These are phyloP conservation scores for Dioctria linearis DNA, from an alignment of 2,888 invertebrate genomes.

Conservation along the genomic window DNA sequence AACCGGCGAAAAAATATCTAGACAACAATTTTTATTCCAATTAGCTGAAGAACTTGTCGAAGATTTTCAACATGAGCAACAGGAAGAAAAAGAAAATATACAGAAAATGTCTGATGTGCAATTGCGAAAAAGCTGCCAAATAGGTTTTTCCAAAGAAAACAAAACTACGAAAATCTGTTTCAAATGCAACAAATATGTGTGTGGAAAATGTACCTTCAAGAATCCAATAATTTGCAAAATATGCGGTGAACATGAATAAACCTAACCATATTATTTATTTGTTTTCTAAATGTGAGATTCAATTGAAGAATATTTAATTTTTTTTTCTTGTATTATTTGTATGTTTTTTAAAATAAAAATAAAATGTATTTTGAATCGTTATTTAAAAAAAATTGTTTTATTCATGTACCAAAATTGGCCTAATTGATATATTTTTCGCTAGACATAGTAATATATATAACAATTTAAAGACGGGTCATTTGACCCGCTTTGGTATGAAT, in stretches of 20 bases:
- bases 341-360: neutral
- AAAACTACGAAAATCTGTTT: constrained; percentile 16
- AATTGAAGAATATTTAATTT: too few species aligned
- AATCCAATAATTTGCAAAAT: neutral
- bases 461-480: too few species aligned
- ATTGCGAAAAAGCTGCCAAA: constrained; percentile 54
- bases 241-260: neutral
- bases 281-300: too few species aligned
- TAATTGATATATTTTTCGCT: too few species aligned
- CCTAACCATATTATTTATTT: too few species aligned
- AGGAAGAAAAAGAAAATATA: constrained; percentile 52
- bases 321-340: neutral
- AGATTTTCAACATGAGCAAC: constrained; percentile 19
- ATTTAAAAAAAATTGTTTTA: neutral
- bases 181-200: constrained; percentile 16
- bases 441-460: too few species aligned
- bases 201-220: constrained; percentile 20
- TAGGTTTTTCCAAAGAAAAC: constrained; percentile 34
- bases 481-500: too few species aligned
- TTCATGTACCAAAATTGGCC: too few species aligned
- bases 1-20: constrained; percentile 57
- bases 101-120: constrained; percentile 15
- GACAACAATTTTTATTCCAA: constrained; percentile 59
- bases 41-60: constrained; percentile 10
- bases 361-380: neutral